These are phyloP conservation scores for Holcopasites calliopsidis DNA, from an alignment of 1,140 invertebrate species.

Conservation along the genomic window DNA sequence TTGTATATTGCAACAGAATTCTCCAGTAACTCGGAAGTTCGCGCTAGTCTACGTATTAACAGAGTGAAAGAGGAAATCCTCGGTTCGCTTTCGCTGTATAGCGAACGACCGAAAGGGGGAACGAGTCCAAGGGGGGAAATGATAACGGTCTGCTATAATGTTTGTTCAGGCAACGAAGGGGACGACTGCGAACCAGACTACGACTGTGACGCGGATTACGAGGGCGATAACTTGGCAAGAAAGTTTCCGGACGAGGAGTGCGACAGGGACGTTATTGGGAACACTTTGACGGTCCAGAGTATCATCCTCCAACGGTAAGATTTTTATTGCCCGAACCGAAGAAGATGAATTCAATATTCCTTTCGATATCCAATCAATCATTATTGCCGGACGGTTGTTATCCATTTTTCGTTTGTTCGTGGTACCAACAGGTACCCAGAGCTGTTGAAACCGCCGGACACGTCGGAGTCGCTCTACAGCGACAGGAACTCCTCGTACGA, in stretches of 20 bases:
- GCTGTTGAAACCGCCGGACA: conserved; percentile 73
- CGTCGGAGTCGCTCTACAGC: conserved; percentile 74
- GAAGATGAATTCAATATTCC: too few species aligned
- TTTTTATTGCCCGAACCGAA: too few species aligned
- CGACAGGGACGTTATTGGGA: conserved; percentile 79
- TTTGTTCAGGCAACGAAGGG: conserved; percentile 75
- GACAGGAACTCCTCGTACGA: conserved; percentile 88
- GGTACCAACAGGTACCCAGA: conserved; percentile 75
- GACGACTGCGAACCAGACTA: conserved; percentile 79
- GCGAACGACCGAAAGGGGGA: neutral
- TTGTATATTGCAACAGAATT: too few species aligned
- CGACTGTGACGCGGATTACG: conserved; percentile 78
- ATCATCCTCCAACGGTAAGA: conserved; percentile 86
- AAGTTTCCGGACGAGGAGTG: conserved; percentile 77
- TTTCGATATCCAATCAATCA: too few species aligned
- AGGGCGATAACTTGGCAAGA: conserved; percentile 73
- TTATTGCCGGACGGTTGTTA: too few species aligned
- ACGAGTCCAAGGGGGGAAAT: neutral
- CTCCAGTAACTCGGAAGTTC: too few species aligned
- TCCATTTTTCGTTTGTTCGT: too few species aligned
- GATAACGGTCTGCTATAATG: conserved; percentile 21
- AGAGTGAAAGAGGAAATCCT: neutral
- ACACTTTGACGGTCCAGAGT: conserved; percentile 84
- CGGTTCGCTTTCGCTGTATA: neutral
- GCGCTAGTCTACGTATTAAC: too few species aligned